Conservation (phyloP, 2,888 invertebrate species). For the Eupelmus urozonus region DNA sequence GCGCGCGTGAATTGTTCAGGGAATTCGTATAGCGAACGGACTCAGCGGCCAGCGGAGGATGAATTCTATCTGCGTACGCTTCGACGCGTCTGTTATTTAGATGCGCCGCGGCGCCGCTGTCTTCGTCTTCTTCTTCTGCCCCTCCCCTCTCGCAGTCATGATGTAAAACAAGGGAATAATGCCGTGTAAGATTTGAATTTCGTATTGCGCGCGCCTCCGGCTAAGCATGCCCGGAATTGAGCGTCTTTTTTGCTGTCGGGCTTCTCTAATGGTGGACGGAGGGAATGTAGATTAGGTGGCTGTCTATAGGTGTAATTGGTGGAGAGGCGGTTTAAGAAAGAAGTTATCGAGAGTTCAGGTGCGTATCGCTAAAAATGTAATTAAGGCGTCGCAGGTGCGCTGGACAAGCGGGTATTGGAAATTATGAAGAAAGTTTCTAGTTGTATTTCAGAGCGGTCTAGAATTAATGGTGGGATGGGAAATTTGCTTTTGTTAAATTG, state of each 20-base stretch:
- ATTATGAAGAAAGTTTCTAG: conserved; percentile 48
- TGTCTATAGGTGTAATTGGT: too few relatives aligned
- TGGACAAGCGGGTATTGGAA: conserved; percentile 18
- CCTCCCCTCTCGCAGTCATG: neutral
- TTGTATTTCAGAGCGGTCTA: conserved; percentile 46
- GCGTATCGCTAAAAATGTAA: conserved; percentile 15
- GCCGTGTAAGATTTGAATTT: conserved; percentile 39
- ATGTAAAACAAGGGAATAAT: conserved; percentile 40
- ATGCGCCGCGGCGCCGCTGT: conserved; percentile 14
- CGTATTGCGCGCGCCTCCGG: neutral
- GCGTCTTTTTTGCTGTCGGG: neutral
- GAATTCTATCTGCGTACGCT: conserved; percentile 54
- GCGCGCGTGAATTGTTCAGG: conserved; percentile 44
- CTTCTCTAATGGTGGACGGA: neutral
- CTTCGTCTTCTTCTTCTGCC: neutral
- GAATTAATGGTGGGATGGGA: too few relatives aligned
- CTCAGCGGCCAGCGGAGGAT: conserved; percentile 26
- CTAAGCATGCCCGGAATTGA: conserved; percentile 23
- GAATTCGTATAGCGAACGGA: conserved; percentile 48
- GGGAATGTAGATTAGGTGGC: conserved; percentile 23
- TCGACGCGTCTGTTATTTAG: conserved; percentile 55
- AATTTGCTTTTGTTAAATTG: too few relatives aligned
- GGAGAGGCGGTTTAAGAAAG: too few relatives aligned
- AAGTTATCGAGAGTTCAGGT: too few relatives aligned
- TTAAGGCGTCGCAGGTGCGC: conserved; percentile 10